Evolutionary conservation across 2,888 invertebrate genomes (phyloP).

Genomic region (Leptinotarsa haldemani): DNA sequence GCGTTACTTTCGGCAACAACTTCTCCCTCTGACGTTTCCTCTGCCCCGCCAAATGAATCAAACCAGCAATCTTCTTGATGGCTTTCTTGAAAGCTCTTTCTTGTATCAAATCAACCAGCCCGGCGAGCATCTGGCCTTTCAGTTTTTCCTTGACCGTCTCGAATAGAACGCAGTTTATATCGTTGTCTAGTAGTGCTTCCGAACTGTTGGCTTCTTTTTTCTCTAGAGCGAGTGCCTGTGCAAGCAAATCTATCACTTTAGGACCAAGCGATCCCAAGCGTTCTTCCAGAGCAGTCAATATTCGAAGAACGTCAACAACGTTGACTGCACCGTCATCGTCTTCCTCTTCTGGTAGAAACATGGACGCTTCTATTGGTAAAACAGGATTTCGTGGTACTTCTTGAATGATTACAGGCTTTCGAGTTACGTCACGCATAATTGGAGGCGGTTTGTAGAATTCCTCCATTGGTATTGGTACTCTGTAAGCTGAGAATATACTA

Average conservation of each 20-base stretch:
- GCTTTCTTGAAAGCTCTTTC: constrained; percentile 79
- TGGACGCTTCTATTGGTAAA: too few species aligned
- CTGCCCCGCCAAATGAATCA: constrained; percentile 76
- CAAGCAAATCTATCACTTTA: constrained; percentile 80
- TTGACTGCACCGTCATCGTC: constrained; percentile 69
- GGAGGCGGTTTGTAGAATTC: constrained; percentile 57
- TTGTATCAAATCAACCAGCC: constrained; percentile 70
- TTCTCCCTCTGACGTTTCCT: constrained; percentile 64
- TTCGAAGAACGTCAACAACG: constrained; percentile 76
- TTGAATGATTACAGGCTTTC: constrained; percentile 49
- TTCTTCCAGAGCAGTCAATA: constrained; percentile 84
- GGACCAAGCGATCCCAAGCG: constrained; percentile 88
- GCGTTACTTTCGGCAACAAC: constrained; percentile 56
- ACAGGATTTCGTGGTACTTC: neutral
- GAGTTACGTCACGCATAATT: constrained; percentile 59
- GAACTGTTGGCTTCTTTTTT: constrained; percentile 79
- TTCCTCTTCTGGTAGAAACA: constrained; percentile 61
- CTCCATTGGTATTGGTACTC: constrained; percentile 23
- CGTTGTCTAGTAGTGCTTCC: constrained; percentile 78
- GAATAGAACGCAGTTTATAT: constrained; percentile 79
- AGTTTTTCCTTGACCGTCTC: constrained; percentile 90
- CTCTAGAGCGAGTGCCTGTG: constrained; percentile 81
- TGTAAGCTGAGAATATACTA: constrained; percentile 23
- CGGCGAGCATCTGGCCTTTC: constrained; percentile 66
- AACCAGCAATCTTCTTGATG: constrained; percentile 80